Evolutionary conservation across 2,888 invertebrate genomes (phyloP), one percentile per base, ranked within the genome.

Genomic region (Halictus ligatus): DNA sequence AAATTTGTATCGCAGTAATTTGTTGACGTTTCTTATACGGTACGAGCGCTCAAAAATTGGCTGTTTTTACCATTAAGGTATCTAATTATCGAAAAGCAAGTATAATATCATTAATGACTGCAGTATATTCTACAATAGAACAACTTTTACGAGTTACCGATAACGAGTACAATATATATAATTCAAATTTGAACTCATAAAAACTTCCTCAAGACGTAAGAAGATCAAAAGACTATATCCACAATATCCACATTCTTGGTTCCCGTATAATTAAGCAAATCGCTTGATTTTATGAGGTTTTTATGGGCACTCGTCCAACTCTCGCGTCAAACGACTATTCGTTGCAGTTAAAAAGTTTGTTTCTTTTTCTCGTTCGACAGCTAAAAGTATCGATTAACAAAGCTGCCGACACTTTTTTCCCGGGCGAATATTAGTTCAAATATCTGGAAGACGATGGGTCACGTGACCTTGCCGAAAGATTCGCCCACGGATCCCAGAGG

Each of bases 401-500:
- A 60, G 25, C 60, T 13, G 60, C 60, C 25, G n/a, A 60, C n/a
- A 25, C 60, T 12, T 60, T 60, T 15, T 3, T 1, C 2, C 60
- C 6, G 25, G n/a, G 13, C 13, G n/a, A 60, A 60, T 25, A n/a
- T 60, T 25, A 25, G 25, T 60, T 25, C 6, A 25, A 60, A 67
- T 67, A 29, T 29, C 35, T 18, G 67, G 13, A 18, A 67, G 35
- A 18, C 67, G 67, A 3, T 35, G 67, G 21, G 54, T 35, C 54
- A 54, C 21, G 60, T 25, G 60, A 60, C 89, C 89, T 84, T 85
- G 85, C 54, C 75, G 35, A 78, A 84, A 83, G 84, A 64, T 64
- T 67, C 77, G 82, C 80, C 85, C 35, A 67, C 48, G 72, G 87
- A 75, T 83, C 75, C 75, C 77, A 85, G 83, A 83, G 90, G 91